Conservation (phyloP, 2,888 invertebrate species). For the Platypus cylindrus region DNA sequence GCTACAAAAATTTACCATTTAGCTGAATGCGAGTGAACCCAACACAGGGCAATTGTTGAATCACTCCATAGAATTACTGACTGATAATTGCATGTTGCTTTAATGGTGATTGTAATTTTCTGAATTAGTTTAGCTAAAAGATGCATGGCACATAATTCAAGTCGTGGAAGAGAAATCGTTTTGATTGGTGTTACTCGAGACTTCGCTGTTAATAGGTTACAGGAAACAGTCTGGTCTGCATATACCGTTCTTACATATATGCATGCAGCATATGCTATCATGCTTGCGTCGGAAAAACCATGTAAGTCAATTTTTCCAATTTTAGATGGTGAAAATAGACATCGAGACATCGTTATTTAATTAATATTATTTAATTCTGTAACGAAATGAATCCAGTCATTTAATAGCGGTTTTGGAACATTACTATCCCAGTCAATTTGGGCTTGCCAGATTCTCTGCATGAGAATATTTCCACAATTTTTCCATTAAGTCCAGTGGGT, state of each 20-base stretch:
- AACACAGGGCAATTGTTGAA: conserved; percentile 12
- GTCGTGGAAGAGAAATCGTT: no score
- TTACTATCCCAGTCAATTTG: conserved; percentile 11
- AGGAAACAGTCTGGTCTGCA: no score
- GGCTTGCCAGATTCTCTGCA: conserved; percentile 12
- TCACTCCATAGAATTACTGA: conserved; percentile 12
- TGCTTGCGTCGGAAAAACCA: conserved; percentile 10
- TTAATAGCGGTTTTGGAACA: not conserved
- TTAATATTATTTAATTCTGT: not conserved
- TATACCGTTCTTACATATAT: no score
- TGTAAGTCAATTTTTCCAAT: conserved; percentile 6
- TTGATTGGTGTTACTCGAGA: no score
- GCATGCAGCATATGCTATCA: conserved; percentile 8
- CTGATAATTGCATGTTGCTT: no score
- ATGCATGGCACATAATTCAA: no score
- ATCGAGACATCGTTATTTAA: conserved; percentile 8
- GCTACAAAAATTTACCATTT: no score
- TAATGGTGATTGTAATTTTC: no score
- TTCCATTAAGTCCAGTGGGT: conserved; percentile 12
- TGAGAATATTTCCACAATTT: conserved; percentile 11
- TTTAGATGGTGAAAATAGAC: conserved; percentile 1
- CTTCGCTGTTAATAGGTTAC: no score
- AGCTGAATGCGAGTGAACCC: conserved; percentile 7
- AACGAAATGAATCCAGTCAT: conserved; percentile 7
- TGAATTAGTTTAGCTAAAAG: no score